Evolutionary conservation across 2,888 invertebrate genomes (phyloP).

Genomic region (Euproctis similis): DNA sequence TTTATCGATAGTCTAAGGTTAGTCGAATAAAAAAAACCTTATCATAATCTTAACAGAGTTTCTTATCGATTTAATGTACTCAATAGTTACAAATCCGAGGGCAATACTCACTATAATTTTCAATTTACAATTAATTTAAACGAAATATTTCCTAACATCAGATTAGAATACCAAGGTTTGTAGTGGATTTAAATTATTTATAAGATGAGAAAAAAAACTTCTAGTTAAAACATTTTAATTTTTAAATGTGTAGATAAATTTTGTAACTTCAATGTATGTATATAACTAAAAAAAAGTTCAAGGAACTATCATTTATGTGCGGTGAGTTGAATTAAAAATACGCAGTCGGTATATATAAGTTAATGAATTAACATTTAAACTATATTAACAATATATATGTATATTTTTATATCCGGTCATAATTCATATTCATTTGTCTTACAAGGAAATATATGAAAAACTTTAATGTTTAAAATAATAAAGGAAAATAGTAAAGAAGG

Average conservation of each 20-base stretch:
- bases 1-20: slow-evolving; percentile 21
- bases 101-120: slow-evolving; percentile 19
- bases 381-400: too few species aligned
- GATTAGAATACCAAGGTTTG: slow-evolving; percentile 35
- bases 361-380: too few species aligned
- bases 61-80: slow-evolving; percentile 29
- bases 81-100: slow-evolving; percentile 34
- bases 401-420: too few species aligned
- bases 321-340: background rate
- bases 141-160: slow-evolving; percentile 28
- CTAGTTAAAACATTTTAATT: slow-evolving; percentile 19
- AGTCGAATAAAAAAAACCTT: slow-evolving; percentile 33
- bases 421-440: too few species aligned
- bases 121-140: slow-evolving; percentile 20
- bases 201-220: slow-evolving; percentile 24
- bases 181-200: slow-evolving; percentile 28
- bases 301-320: slow-evolving; percentile 28
- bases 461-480: too few species aligned
- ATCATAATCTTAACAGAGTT: slow-evolving; percentile 26
- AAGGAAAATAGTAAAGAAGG: too few species aligned
- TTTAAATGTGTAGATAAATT: slow-evolving; percentile 26
- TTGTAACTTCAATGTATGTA: slow-evolving; percentile 21
- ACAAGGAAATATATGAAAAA: too few species aligned
- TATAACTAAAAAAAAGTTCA: slow-evolving; percentile 33
- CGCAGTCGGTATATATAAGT: background rate